Percentiles rank a stretch among this genome's conserved stretches.
These are phyloP conservation scores for Gryllus bimaculatus DNA, from an alignment of 1,140 invertebrate species.

Conservation along the genomic window DNA sequence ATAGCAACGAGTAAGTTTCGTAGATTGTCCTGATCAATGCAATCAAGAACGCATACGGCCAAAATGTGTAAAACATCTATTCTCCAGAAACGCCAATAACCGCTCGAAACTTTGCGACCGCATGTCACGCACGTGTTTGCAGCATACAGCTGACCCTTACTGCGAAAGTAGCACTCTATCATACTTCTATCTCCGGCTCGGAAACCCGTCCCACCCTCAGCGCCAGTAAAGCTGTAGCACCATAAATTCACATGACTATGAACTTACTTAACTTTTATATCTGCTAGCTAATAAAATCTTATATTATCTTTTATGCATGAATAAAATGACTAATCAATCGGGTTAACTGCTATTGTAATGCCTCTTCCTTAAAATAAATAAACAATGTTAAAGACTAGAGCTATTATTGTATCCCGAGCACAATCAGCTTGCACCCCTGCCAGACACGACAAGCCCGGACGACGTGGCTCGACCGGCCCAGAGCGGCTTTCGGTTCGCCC, in stretches of 20 bases:
- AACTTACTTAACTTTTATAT: constrained; percentile 1
- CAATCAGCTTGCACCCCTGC: neutral
- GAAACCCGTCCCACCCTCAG: neutral
- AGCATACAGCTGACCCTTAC: neutral
- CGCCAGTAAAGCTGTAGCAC: neutral
- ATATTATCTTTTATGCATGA: neutral
- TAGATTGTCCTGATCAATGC: too few relatives aligned
- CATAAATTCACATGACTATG: neutral
- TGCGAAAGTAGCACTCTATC: neutral
- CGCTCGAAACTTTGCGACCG: too few relatives aligned
- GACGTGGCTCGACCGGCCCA: neutral
- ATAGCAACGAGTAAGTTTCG: too few relatives aligned
- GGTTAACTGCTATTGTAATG: neutral
- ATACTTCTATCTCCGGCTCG: neutral
- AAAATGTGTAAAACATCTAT: too few relatives aligned
- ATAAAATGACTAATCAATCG: constrained; percentile 5
- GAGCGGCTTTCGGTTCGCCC: neutral
- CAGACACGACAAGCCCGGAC: neutral
- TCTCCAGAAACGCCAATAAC: too few relatives aligned
- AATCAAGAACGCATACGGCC: too few relatives aligned
- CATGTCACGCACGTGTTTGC: neutral
- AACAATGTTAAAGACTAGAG: constrained; percentile 4
- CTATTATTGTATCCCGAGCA: neutral
- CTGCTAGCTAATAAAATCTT: neutral
- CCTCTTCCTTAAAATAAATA: constrained; percentile 1